phyloP scores from a whole-genome alignment of 2,888 invertebrate species.

The Andrena bucephala region DNA sequence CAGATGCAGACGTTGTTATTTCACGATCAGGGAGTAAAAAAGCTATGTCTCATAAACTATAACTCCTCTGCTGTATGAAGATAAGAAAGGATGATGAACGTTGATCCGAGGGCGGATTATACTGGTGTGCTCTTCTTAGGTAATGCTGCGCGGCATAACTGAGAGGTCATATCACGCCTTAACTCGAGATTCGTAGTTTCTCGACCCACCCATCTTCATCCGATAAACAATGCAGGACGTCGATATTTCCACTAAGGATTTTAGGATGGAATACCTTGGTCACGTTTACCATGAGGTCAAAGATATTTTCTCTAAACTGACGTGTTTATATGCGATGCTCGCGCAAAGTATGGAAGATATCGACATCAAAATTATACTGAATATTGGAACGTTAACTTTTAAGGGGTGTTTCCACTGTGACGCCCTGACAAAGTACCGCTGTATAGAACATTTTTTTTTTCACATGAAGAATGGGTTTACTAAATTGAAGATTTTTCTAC shows the following conservation, averaged over 20 bases:
- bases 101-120: constrained; percentile 63
- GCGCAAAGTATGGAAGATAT: too few species aligned
- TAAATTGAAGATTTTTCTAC: too few species aligned
- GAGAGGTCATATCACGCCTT: constrained; percentile 68
- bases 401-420: background rate
- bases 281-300: constrained; percentile 5
- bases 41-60: background rate
- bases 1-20: background rate
- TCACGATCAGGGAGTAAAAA: constrained; percentile 1
- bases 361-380: too few species aligned
- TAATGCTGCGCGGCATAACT: constrained; percentile 74
- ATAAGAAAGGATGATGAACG: constrained; percentile 47
- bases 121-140: constrained; percentile 64
- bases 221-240: constrained; percentile 47
- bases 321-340: too few species aligned
- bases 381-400: too few species aligned
- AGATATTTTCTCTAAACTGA: background rate
- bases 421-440: background rate
- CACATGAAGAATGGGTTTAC: background rate
- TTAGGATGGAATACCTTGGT: constrained; percentile 24
- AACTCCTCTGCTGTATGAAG: background rate
- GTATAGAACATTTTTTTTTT: background rate
- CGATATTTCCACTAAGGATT: constrained; percentile 32
- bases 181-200: constrained; percentile 52
- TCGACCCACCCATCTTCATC: constrained; percentile 60